Conservation (phyloP, 2,797 vertebrate species). For the Poeciliopsis presidionis region DNA sequence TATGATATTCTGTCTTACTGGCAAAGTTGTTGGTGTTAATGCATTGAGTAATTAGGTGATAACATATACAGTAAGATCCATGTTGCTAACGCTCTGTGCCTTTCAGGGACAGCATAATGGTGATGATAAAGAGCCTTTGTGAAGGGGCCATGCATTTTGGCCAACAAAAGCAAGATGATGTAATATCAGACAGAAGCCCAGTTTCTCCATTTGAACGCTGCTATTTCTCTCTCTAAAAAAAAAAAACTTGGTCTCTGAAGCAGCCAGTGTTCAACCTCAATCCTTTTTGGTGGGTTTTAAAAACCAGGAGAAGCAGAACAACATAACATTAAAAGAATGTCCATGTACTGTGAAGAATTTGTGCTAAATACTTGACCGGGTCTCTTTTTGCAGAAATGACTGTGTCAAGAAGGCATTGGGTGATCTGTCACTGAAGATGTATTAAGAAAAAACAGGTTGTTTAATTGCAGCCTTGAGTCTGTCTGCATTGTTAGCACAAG, state of each 20-base stretch:
- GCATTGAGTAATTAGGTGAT: slow-evolving; percentile 13
- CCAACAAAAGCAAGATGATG: slow-evolving; percentile 70
- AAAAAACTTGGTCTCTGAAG: slow-evolving; percentile 38
- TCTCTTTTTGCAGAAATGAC: neutral
- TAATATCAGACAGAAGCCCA: slow-evolving; percentile 60
- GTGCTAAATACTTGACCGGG: neutral
- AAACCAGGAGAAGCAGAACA: neutral
- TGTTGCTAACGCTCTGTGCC: slow-evolving; percentile 54
- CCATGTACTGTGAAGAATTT: neutral
- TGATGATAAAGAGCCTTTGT: slow-evolving; percentile 75
- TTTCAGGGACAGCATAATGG: slow-evolving; percentile 55
- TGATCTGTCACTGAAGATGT: neutral
- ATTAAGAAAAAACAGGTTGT: neutral
- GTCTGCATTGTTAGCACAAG: neutral
- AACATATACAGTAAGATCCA: slow-evolving; percentile 17
- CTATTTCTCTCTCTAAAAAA: slow-evolving; percentile 52
- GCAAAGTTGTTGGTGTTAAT: slow-evolving; percentile 10
- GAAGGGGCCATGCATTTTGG: slow-evolving; percentile 51
- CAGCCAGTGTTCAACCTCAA: slow-evolving; percentile 15
- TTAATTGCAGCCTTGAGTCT: neutral
- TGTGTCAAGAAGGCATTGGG: neutral
- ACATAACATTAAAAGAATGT: neutral
- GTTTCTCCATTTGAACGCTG: slow-evolving; percentile 38
- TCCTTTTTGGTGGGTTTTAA: neutral
- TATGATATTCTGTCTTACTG: slow-evolving; percentile 5